A percentile compares a stretch with the other conserved stretches of the same genome.
These are phyloP conservation scores for Lepidothrix coronata DNA, from an alignment of 2,113 vertebrate species.

Conservation along the genomic window DNA sequence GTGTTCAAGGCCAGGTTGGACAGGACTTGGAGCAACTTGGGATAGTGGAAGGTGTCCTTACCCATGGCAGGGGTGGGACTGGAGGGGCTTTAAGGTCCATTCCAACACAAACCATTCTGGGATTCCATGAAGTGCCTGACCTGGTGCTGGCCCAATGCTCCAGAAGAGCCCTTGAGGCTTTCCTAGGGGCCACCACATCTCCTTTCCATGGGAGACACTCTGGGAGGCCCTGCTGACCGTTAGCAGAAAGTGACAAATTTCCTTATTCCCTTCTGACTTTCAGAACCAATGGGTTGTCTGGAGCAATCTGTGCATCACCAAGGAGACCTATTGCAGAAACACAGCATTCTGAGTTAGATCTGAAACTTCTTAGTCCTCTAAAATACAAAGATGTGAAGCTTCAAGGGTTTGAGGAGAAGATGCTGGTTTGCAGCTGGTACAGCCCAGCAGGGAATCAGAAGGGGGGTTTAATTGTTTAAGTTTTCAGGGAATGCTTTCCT, in stretches of 20 bases:
- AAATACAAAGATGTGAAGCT: neutral
- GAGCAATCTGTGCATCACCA: neutral
- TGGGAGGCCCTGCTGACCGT: neutral
- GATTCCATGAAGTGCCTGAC: neutral
- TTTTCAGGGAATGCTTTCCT: neutral
- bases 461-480: neutral
- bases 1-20: neutral
- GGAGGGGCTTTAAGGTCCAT: rapidly evolving
- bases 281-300: neutral
- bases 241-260: no score
- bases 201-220: rapidly evolving
- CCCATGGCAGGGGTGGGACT: neutral
- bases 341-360: neutral
- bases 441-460: neutral
- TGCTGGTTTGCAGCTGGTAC: neutral
- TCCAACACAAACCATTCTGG: rapidly evolving
- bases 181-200: no score
- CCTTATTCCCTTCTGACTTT: neutral
- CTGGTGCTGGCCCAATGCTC: neutral
- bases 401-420: neutral
- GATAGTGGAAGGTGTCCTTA: neutral
- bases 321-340: neutral
- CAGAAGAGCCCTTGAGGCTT: neutral
- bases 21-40: neutral
- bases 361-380: neutral